Conservation (phyloP, 2,113 vertebrate genomes). For the Chiloscyllium plagiosum region DNA sequence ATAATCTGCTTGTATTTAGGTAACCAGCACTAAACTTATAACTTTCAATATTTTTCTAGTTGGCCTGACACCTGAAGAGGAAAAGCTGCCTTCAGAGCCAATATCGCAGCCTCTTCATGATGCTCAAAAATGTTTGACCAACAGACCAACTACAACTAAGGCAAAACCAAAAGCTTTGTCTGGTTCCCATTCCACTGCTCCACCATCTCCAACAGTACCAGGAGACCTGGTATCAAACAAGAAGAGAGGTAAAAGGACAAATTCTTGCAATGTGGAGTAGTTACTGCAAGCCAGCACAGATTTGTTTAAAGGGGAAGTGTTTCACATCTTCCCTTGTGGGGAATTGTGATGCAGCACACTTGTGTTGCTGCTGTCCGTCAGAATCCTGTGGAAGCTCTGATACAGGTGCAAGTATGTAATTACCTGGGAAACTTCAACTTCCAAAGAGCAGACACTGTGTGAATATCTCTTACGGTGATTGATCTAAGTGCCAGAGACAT, state of each 20-base stretch:
- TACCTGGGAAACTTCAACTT: not conserved
- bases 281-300: not conserved
- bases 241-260: slow-evolving; percentile 61
- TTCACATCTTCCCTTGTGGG: not conserved
- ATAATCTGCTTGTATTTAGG: too few species aligned
- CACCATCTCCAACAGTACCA: slow-evolving; percentile 53
- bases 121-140: slow-evolving; percentile 50
- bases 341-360: not conserved
- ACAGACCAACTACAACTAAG: slow-evolving; percentile 54
- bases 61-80: slow-evolving; percentile 51
- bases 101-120: slow-evolving; percentile 51
- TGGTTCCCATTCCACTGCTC: slow-evolving; percentile 44
- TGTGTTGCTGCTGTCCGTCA: not conserved
- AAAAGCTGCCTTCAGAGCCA: slow-evolving; percentile 52
- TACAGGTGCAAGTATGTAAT: not conserved
- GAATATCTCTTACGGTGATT: not conserved
- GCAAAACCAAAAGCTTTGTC: slow-evolving; percentile 57
- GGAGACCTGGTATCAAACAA: slow-evolving; percentile 53
- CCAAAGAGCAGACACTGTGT: not conserved
- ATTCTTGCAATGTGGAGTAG: not conserved
- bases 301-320: not conserved
- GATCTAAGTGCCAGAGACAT: not conserved
- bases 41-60: slow-evolving; percentile 51
- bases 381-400: not conserved
- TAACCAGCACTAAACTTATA: not conserved